Conservation (phyloP, 2,888 invertebrate species). For the Rutpela maculata region DNA sequence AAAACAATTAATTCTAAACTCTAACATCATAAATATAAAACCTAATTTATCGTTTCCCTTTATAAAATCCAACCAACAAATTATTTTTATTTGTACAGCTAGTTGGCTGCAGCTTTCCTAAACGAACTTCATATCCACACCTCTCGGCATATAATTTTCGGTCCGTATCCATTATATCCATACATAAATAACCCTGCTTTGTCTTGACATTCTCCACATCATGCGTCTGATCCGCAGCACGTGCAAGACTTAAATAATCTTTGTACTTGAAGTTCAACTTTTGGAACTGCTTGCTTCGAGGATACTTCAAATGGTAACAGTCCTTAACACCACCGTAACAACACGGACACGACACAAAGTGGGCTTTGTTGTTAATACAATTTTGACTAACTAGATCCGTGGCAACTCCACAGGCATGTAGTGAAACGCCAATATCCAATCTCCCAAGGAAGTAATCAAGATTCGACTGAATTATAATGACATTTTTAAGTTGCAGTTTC, state of each 20-base stretch:
- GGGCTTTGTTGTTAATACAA: conserved; percentile 85
- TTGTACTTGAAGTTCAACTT: conserved; percentile 56
- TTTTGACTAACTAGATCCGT: conserved; percentile 93
- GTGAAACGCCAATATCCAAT: conserved; percentile 90
- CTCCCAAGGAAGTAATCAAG: conserved; percentile 89
- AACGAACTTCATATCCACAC: conserved; percentile 83
- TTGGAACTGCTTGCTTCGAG: conserved; percentile 82
- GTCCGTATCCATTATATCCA: conserved; percentile 93
- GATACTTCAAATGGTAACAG: conserved; percentile 88
- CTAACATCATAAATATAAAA: conserved; percentile 14
- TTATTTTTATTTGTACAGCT: conserved; percentile 96
- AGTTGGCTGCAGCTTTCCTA: conserved; percentile 86
- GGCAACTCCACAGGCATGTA: conserved; percentile 96
- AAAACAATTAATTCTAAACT: background rate
- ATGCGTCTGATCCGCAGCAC: conserved; percentile 95
- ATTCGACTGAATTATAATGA: conserved; percentile 90
- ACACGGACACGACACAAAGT: conserved; percentile 94
- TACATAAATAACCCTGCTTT: conserved; percentile 87
- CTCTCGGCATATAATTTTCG: conserved; percentile 85
- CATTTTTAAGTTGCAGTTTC: conserved; percentile 82
- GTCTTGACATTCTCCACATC: conserved; percentile 82
- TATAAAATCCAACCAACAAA: conserved; percentile 81
- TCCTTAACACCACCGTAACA: conserved; percentile 93
- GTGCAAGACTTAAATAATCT: conserved; percentile 85
- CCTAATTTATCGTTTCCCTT: conserved; percentile 20